Evolutionary conservation across 2,888 invertebrate genomes (phyloP), one percentile per base, ranked within the genome.

Genomic region (Chromoteleia sp.): DNA sequence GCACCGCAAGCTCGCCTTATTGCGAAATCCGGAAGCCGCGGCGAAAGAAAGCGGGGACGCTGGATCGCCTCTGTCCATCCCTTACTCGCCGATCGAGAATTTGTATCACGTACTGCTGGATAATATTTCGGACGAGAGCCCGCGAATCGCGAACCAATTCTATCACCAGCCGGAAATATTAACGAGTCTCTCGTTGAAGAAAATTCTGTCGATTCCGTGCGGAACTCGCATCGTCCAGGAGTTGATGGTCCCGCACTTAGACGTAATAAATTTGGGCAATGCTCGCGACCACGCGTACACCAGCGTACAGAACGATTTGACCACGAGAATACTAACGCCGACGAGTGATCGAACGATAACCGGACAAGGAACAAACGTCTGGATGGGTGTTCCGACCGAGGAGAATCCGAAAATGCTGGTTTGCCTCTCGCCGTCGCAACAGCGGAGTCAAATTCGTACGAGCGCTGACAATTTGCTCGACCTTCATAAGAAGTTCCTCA

Each of bases 381-480:
- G 95, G 95, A 92, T 94, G 79, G 95, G 94, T 0, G 85, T 95
- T 50, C 94, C 94, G 10, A 94, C 94, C 0, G 92, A 93, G 78
- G 92, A 92, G 30, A 94, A 95, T 87, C 94, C 94, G 0, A 93
- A 93, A 54, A 87, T 95, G 0, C 92, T 96, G 70, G 92, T 95
- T 5, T 96, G 95, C 86, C 92, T 96, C 8, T 96, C 96, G 0
- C 96, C 96, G 0, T 94, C 95, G 3, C 96, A 96, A 88, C 94
- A 93, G 86, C 93, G 93, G 15, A 93, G 93, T 43, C 92, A 92
- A 52, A 88, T 93, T n/a, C 90, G 93, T 52, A 92, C 93, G 54
- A 94, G 94, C 83, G 94, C 94, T 0, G 94, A 94, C 86, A 93
- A 94, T 84, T 92, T 96, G 50, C 92, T 95, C 2, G 95, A 96